phyloP scores from a whole-genome alignment of 2,797 vertebrate species.

The Halcyon chelicuti region DNA sequence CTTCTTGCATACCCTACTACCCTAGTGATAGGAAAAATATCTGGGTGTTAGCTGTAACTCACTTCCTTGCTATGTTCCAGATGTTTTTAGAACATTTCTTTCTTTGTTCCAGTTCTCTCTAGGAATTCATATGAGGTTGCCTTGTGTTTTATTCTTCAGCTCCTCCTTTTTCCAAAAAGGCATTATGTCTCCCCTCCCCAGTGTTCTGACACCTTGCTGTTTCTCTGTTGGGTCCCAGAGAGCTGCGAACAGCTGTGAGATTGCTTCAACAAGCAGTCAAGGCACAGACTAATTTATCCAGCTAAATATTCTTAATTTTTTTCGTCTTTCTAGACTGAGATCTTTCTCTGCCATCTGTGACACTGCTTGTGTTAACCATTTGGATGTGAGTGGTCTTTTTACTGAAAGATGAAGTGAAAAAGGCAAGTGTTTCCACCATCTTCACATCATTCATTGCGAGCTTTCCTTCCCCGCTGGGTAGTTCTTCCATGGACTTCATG shows the following conservation, averaged over 20 bases:
- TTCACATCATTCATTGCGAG: background rate
- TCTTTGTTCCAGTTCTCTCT: background rate
- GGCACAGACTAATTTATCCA: background rate
- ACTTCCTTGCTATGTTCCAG: background rate
- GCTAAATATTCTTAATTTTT: background rate
- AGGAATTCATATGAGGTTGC: background rate
- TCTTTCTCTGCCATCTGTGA: background rate
- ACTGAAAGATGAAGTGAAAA: background rate
- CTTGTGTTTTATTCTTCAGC: background rate
- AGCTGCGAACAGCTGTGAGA: background rate
- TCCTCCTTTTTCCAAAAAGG: background rate
- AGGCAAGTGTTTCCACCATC: background rate
- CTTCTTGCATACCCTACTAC: background rate
- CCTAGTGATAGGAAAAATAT: background rate
- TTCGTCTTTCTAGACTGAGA: background rate
- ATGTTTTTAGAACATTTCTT: background rate
- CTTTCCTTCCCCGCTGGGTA: background rate
- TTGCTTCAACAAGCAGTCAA: background rate
- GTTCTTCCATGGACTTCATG: background rate
- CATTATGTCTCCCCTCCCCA: background rate
- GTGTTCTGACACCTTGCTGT: background rate
- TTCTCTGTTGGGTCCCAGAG: background rate
- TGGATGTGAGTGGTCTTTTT: background rate
- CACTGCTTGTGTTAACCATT: background rate
- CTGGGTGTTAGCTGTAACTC: background rate